Conservation (phyloP, 2,888 invertebrate species). For the Hyles lineata region DNA sequence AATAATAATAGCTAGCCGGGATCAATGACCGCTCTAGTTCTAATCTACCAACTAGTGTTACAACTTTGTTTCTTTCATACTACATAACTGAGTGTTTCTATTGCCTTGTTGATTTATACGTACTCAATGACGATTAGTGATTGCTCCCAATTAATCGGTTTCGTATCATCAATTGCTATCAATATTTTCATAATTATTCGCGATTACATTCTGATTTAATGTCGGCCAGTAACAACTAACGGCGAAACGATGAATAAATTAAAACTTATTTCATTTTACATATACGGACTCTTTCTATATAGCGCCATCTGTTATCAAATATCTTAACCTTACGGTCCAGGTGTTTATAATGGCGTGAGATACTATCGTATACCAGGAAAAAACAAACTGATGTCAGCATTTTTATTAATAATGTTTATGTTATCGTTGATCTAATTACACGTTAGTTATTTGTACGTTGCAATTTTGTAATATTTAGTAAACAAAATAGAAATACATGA, state of each 20-base stretch:
- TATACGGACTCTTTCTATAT: neutral
- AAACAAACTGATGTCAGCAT: neutral
- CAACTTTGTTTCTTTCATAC: constrained; percentile 46
- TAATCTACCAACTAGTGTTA: constrained; percentile 57
- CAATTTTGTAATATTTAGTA: constrained; percentile 21
- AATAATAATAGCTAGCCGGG: constrained; percentile 69
- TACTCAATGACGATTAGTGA: constrained; percentile 24
- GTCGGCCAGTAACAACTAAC: neutral
- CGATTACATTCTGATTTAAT: neutral
- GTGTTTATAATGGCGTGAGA: neutral
- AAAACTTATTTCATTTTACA: neutral
- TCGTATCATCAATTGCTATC: constrained; percentile 14
- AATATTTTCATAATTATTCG: neutral
- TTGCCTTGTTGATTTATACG: constrained; percentile 23
- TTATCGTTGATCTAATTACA: constrained; percentile 10
- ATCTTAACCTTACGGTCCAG: neutral
- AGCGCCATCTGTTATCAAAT: constrained; percentile 2
- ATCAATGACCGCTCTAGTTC: constrained; percentile 77
- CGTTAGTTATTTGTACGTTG: neutral
- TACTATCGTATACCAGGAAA: neutral
- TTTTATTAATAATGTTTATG: constrained; percentile 2
- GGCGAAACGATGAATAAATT: too few relatives aligned
- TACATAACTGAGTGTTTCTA: constrained; percentile 23
- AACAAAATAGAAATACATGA: constrained; percentile 28
- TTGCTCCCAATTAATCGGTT: constrained; percentile 22